Evolutionary conservation across 2,888 invertebrate species (phyloP), one percentile per base, ranked within the genome.

Genomic region (Trypoxylon attenuatum): DNA sequence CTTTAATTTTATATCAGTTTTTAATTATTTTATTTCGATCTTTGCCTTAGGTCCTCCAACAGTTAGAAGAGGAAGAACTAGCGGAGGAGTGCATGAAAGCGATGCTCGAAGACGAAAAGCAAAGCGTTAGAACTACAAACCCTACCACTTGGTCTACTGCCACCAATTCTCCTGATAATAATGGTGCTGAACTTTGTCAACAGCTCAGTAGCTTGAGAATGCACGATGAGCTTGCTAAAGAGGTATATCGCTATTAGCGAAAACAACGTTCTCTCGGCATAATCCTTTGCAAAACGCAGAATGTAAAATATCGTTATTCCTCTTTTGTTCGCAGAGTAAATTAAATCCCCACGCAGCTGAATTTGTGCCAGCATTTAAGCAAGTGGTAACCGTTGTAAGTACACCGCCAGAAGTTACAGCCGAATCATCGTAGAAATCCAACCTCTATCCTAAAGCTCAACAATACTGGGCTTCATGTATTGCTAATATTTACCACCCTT

Each of bases 11-110:
- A 1, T 33, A 6, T 1, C 33, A 33, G 13, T 25, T 45, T n/a
- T 1, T 4, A 2, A 18, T 47, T 16, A 33, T 16, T 16, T 5
- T 15, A 19, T 29, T 18, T 10, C 5, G 29, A 18, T n/a, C 16
- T 15, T 54, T 6, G 15, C 82, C 82, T 0, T 82, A 95, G 94
- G 95, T 95, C 66, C 90, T 95, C 89, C 93, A 94, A 85, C 92
- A 95, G 81, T 84, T 96, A 16, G 95, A 96, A 82, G 96, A 96
- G 80, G 95, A 96, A 80, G 95, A 94, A 8, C 85, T 95, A 10
- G 95, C 95, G 93, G 94, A 95, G 82, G 94, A 96, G 83, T 96
- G 95, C 83, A 91, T 95, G 75, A 94, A 95, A 80, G 94, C 94
- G 2, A 95, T 95, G 93, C 82, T 94, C 57, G 93, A 93, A 67